phyloP scores from a whole-genome alignment of 2,888 invertebrate genomes.

The Sialis fuliginosa region DNA sequence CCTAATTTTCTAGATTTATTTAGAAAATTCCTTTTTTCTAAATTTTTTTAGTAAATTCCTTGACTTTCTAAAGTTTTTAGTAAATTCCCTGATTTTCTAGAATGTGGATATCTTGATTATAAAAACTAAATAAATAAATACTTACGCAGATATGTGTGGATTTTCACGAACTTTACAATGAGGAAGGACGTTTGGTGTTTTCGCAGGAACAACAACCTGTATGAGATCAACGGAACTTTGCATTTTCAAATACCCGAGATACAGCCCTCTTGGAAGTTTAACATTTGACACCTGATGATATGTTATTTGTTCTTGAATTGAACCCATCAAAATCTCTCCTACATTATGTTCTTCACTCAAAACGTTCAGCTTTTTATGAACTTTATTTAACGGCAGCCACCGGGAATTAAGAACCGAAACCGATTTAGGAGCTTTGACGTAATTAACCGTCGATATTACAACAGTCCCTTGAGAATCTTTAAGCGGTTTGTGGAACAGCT shows the following conservation, averaged over 20 bases:
- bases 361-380: slow-evolving; percentile 59
- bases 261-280: slow-evolving; percentile 71
- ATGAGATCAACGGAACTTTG: slow-evolving; percentile 91
- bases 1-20: too few relatives aligned
- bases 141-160: slow-evolving; percentile 88
- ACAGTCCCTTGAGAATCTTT: slow-evolving; percentile 79
- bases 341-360: slow-evolving; percentile 60
- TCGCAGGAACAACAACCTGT: slow-evolving; percentile 79
- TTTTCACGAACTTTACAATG: slow-evolving; percentile 86
- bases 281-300: slow-evolving; percentile 69
- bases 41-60: too few relatives aligned
- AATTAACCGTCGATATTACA: slow-evolving; percentile 75
- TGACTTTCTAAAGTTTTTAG: too few relatives aligned
- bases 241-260: slow-evolving; percentile 91
- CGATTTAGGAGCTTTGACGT: slow-evolving; percentile 61
- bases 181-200: slow-evolving; percentile 88
- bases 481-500: slow-evolving; percentile 81
- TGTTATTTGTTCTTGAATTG: slow-evolving; percentile 61
- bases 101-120: too few relatives aligned
- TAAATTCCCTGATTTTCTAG: too few relatives aligned
- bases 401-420: slow-evolving; percentile 81
- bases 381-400: slow-evolving; percentile 79
- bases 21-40: too few relatives aligned
- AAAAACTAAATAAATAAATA: slow-evolving; percentile 13
- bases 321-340: slow-evolving; percentile 68